Evolutionary conservation across 2,797 vertebrate species (phyloP), one percentile per base, ranked within the genome.

Genomic region (Mionectes olivaceus): DNA sequence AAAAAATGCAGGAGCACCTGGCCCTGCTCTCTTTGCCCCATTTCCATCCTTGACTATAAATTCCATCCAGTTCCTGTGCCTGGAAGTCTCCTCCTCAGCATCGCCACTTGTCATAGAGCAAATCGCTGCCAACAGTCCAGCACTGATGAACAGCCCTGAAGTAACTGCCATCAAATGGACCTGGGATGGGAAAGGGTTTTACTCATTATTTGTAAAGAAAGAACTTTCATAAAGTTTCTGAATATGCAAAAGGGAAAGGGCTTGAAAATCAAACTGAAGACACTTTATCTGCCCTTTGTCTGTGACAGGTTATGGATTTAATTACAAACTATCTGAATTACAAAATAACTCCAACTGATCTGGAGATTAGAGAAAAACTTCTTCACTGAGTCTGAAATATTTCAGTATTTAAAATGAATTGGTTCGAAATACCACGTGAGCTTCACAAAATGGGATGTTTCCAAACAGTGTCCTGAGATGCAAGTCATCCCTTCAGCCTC

Each of bases 321-420:
- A 74, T 19, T 35, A 55, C 30, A 64, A 80, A 60, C n/a, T 23
- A 4, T 3, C 15, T 41, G 9, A 87, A 44, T 44, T 27, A 53
- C 0, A 7, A 65, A 47, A 67, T 44, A 59, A 77, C 43, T 44
- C 43, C 46, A 79, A 2, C 39, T 52, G 27, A 12, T 24, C 21
- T 37, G 65, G 13, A 33, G 19, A 9, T 16, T 11, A 30, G 8
- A 71, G 30, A 43, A 74, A 76, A 83, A 43, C 50, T 53, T 19
- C 55, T 1, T 14, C 52, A 74, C 35, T 0, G 19, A 56, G 43
- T 9, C 49, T 0, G 19, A 79, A 59, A 46, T 15, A 67, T 63
- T 76, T 75, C 9, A 43, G 17, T 10, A 24, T 63, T 78, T 64
- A 22, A 63, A 82, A 68, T 1, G 1, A 87, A 77, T 1, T 6